Conservation (phyloP, 2,113 vertebrate genomes). For the Oreochromis tanganicae region DNA sequence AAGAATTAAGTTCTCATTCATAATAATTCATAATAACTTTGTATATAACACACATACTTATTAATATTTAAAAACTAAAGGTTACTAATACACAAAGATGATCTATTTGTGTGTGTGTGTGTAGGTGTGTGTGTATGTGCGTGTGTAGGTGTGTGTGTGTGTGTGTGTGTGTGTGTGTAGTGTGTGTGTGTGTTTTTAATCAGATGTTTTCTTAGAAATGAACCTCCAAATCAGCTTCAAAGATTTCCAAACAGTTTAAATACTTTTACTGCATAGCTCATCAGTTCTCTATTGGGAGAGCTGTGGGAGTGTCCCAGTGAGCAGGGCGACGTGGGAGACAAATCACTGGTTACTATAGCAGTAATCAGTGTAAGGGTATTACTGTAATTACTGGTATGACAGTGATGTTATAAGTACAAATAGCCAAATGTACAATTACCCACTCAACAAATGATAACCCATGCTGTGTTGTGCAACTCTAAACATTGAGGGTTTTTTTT, state of each 20-base stretch:
- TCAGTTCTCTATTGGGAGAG: neutral
- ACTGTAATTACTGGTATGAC: conserved; percentile 11
- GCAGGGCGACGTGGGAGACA: neutral
- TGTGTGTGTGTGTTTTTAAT: neutral
- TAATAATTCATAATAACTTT: neutral
- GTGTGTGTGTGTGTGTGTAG: neutral
- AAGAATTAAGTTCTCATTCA: neutral
- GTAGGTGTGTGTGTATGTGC: no score
- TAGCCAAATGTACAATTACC: conserved; percentile 21
- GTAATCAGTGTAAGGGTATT: neutral
- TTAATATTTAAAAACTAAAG: neutral
- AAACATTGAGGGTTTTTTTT: neutral
- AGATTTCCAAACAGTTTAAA: neutral
- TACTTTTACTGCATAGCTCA: neutral
- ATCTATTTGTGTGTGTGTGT: neutral
- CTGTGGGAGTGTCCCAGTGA: neutral
- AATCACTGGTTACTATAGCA: neutral
- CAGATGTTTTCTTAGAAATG: neutral
- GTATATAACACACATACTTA: neutral
- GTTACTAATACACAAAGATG: neutral
- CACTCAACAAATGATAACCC: neutral
- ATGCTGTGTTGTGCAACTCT: neutral
- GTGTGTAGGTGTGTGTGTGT: neutral
- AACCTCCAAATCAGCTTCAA: neutral
- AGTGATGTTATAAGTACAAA: conserved; percentile 6